phyloP scores from a whole-genome alignment of 2,797 vertebrate species.

The Buphagus erythrorhynchus region DNA sequence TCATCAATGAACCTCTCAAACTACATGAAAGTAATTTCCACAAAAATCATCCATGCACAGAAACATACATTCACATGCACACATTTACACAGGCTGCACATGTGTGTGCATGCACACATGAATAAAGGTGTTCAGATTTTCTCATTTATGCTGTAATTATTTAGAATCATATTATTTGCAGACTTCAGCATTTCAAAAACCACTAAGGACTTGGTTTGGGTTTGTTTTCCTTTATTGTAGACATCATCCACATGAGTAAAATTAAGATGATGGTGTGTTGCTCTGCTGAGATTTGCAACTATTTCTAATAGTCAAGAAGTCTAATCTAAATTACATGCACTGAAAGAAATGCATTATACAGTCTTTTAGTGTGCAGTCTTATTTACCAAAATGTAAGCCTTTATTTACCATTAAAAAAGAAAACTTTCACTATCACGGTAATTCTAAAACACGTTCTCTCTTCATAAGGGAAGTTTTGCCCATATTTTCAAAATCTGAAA shows the following conservation, averaged over 20 bases:
- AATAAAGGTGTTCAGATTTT: not conserved
- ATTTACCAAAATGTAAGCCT: not conserved
- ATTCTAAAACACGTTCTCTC: not conserved
- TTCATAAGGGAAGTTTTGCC: not conserved
- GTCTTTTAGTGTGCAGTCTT: not conserved
- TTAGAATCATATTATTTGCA: not conserved
- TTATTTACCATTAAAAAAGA: not conserved
- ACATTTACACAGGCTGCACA: not conserved
- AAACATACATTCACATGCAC: not conserved
- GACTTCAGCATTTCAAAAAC: not conserved
- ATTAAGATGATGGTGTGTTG: not conserved
- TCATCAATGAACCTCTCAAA: not conserved
- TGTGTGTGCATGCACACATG: no score
- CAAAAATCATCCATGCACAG: not conserved
- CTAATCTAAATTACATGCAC: not conserved
- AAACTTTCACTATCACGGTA: not conserved
- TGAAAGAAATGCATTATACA: not conserved
- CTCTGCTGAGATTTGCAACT: not conserved
- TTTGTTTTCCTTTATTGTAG: not conserved
- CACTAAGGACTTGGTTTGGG: not conserved
- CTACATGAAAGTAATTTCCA: not conserved
- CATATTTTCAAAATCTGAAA: not conserved
- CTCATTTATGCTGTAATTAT: not conserved
- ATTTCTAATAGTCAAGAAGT: slow-evolving; percentile 51
- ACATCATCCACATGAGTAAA: not conserved